phyloP scores from a whole-genome alignment of 2,797 vertebrate genomes.

The Nyctibius grandis region DNA sequence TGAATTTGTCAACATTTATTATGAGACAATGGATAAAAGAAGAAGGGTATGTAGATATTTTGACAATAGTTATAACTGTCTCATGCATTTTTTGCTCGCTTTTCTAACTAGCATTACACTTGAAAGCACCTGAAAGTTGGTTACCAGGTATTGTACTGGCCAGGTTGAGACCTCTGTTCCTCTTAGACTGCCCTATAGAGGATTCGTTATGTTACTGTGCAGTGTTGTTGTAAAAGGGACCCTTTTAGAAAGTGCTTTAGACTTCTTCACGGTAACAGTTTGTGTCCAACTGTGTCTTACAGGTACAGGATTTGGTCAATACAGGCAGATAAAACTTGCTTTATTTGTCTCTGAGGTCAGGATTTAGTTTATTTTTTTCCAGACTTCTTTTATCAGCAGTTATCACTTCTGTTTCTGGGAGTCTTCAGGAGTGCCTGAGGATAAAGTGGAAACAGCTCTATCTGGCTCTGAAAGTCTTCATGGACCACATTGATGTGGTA shows the following conservation, averaged over 20 bases:
- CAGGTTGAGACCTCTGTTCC: not conserved
- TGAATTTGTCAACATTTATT: conserved; percentile 96
- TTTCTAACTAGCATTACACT: not conserved
- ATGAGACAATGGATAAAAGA: conserved; percentile 97
- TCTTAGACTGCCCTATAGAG: not conserved
- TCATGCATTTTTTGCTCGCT: not conserved
- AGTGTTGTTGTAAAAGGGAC: not conserved
- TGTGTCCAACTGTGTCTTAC: fast-evolving
- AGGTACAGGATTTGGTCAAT: not conserved
- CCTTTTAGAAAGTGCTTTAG: not conserved
- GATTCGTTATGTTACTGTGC: not conserved
- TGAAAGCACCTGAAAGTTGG: not conserved
- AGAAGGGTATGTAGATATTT: conserved; percentile 79
- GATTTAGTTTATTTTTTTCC: not conserved
- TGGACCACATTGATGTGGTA: not conserved
- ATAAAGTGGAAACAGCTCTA: not conserved
- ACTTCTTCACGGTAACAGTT: not conserved
- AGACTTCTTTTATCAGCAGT: not conserved
- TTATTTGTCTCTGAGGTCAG: not conserved
- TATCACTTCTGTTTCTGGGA: not conserved
- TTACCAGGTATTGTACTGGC: fast-evolving
- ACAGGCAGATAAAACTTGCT: not conserved
- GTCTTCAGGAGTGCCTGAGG: not conserved
- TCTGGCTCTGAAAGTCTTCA: not conserved
- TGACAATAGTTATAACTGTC: not conserved